These are phyloP conservation scores for Neotoxoptera formosana DNA, from an alignment of 1,140 invertebrate genomes.

Conservation along the genomic window DNA sequence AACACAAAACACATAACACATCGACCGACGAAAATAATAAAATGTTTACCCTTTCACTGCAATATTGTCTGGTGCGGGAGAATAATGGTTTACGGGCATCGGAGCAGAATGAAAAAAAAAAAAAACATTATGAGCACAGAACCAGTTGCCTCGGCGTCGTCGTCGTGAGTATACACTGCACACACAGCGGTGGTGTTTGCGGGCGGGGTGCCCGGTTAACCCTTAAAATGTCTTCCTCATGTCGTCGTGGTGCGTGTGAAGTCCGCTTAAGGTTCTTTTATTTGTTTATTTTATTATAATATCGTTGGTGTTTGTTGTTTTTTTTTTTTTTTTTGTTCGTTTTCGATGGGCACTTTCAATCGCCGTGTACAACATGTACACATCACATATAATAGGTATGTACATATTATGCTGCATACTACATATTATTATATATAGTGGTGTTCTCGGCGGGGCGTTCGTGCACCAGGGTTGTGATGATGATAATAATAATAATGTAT, in stretches of 20 bases:
- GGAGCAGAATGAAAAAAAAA: background rate
- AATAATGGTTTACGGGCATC: background rate
- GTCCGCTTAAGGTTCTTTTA: slow-evolving; percentile 18
- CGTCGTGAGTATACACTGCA: background rate
- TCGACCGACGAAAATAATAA: background rate
- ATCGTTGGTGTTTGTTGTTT: background rate
- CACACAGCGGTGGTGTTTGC: no score
- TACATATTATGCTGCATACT: no score
- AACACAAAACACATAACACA: slow-evolving; percentile 26
- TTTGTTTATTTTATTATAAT: slow-evolving; percentile 24
- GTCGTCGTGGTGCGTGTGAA: slow-evolving; percentile 27
- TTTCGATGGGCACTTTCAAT: background rate
- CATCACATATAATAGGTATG: no score
- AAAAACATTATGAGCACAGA: background rate
- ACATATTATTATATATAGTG: no score
- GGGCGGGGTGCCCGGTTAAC: background rate
- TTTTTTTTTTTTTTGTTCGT: background rate
- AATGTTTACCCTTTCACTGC: slow-evolving; percentile 41
- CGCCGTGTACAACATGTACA: background rate
- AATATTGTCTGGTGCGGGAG: slow-evolving; percentile 22
- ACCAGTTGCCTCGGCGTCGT: background rate
- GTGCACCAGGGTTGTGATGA: background rate
- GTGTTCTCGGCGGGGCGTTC: background rate
- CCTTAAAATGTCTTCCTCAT: slow-evolving; percentile 35
- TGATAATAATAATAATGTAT: background rate